These are phyloP conservation scores for Eulacestoma nigropectus DNA, from an alignment of 2,113 vertebrate species.

Conservation along the genomic window DNA sequence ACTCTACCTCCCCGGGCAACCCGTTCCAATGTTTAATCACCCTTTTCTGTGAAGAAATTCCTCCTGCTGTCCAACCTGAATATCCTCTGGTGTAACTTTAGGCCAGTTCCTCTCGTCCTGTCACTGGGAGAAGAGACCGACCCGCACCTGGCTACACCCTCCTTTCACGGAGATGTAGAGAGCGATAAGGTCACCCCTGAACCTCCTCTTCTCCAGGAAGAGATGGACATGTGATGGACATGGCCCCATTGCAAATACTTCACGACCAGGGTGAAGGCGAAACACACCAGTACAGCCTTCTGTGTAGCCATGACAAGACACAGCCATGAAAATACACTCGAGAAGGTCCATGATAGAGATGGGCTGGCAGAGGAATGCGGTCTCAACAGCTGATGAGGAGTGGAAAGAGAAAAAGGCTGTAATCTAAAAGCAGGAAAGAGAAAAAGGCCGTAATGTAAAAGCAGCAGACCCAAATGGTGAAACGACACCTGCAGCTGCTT, in stretches of 20 bases:
- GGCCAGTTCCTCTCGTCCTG: neutral
- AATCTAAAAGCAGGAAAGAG: neutral
- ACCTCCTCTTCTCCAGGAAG: neutral
- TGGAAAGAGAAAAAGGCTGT: neutral
- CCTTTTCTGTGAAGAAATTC: neutral
- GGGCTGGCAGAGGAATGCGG: neutral
- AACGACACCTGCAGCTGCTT: neutral
- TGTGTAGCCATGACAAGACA: neutral
- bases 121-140: neutral
- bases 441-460: neutral
- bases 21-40: neutral
- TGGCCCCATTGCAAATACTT: neutral
- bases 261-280: accelerated
- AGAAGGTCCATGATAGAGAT: accelerated
- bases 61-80: neutral
- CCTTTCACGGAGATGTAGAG: too few relatives aligned
- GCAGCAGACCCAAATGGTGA: neutral
- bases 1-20: too few relatives aligned
- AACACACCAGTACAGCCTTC: too few relatives aligned
- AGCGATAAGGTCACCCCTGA: neutral
- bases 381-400: neutral
- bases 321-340: neutral
- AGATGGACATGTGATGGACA: neutral
- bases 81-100: neutral
- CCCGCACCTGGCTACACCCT: neutral